Conservation (phyloP, 2,888 invertebrate genomes). For the Cosmia trapezina region DNA sequence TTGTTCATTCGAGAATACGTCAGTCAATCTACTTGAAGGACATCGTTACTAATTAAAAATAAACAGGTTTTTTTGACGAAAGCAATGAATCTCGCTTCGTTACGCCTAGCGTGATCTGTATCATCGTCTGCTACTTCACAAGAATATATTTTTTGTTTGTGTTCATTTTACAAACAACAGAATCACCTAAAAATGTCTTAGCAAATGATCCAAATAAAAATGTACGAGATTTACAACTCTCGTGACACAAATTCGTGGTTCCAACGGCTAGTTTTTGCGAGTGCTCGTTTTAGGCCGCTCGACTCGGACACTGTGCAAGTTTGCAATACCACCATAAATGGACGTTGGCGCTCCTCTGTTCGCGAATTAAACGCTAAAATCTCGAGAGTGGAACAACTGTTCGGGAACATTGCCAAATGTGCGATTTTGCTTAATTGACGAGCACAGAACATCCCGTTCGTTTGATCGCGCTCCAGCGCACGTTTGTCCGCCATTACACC, state of each 20-base stretch:
- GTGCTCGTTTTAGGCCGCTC: conserved; percentile 42
- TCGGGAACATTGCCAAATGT: conserved; percentile 87
- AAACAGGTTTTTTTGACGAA: conserved; percentile 28
- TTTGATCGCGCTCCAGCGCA: conserved; percentile 83
- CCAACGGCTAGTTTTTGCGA: conserved; percentile 53
- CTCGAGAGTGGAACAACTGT: conserved; percentile 81
- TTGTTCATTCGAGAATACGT: conserved; percentile 21
- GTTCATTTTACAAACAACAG: conserved; percentile 39
- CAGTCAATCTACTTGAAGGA: conserved; percentile 17
- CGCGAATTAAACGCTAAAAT: conserved; percentile 76
- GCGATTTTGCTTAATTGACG: conserved; percentile 87
- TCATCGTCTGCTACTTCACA: conserved; percentile 40
- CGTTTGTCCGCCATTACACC: conserved; percentile 70
- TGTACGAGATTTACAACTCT: conserved; percentile 44
- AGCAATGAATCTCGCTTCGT: conserved; percentile 46
- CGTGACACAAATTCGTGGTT: conserved; percentile 55
- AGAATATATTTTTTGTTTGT: conserved; percentile 35
- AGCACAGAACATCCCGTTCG: conserved; percentile 80
- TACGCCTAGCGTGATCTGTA: conserved; percentile 36
- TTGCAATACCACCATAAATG: conserved; percentile 78
- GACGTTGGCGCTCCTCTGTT: conserved; percentile 72
- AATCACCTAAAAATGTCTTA: conserved; percentile 39
- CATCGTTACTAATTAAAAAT: conserved; percentile 26
- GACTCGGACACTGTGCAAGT: conserved; percentile 40
- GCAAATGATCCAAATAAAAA: conserved; percentile 50